Percentiles rank a stretch among this genome's conserved stretches.
Conservation (phyloP, 2,888 invertebrate species). For the Sphaeridia pumilis region DNA sequence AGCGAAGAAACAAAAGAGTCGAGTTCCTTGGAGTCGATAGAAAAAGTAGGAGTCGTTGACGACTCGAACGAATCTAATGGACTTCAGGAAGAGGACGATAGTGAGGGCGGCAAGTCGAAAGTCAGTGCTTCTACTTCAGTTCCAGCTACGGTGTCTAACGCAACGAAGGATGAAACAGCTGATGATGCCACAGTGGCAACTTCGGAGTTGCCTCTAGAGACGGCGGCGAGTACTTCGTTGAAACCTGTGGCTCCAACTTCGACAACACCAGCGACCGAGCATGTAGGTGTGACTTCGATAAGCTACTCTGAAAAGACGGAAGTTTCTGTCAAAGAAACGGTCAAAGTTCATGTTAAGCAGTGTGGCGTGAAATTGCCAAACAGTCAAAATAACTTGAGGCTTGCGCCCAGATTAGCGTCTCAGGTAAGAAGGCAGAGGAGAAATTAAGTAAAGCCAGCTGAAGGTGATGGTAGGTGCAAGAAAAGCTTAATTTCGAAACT, state of each 20-base stretch:
- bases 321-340: conserved; percentile 12
- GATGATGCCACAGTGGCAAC: background rate
- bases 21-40: conserved; percentile 7
- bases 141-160: background rate
- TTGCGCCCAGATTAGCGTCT: conserved; percentile 12
- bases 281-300: conserved; percentile 6
- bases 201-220: no score
- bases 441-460: no score
- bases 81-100: conserved; percentile 9
- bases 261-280: no score
- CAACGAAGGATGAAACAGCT: background rate
- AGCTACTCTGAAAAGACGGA: conserved; percentile 16
- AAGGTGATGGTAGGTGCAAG: conserved; percentile 18
- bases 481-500: no score
- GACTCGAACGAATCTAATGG: conserved; percentile 11
- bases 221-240: no score
- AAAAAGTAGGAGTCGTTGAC: conserved; percentile 2
- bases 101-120: no score
- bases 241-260: no score
- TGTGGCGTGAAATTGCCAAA: conserved; percentile 14
- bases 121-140: conserved; percentile 4
- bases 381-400: conserved; percentile 3
- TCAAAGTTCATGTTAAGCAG: conserved; percentile 14
- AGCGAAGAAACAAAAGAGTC: conserved; percentile 14
- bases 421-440: conserved; percentile 15